phyloP scores from a whole-genome alignment of 2,888 invertebrate genomes.

The Psococerastis gibbosa region DNA sequence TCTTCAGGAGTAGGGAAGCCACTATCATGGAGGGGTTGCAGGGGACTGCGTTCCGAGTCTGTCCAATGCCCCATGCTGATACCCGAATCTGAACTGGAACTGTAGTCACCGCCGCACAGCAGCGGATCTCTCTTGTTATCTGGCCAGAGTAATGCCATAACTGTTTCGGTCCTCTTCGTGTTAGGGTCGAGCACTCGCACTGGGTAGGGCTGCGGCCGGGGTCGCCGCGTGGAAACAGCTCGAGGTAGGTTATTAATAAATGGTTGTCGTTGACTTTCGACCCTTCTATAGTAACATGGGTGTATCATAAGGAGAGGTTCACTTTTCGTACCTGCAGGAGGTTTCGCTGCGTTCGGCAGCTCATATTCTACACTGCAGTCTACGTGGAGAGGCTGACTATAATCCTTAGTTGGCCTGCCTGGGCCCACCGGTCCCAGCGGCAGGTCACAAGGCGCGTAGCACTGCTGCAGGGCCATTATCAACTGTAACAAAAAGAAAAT shows the following conservation, averaged over 20 bases:
- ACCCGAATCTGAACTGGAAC: constrained; percentile 17
- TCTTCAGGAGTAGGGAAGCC: constrained; percentile 1
- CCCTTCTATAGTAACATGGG: constrained; percentile 73
- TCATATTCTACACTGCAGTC: constrained; percentile 86
- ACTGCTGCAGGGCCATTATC: constrained; percentile 13
- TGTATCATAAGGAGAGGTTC: constrained; percentile 79
- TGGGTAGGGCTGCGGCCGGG: constrained; percentile 5
- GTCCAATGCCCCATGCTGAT: constrained; percentile 18
- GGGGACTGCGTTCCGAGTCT: constrained; percentile 17
- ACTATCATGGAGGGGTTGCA: neutral
- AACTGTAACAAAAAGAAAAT: neutral
- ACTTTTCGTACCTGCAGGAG: constrained; percentile 61
- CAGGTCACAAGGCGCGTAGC: constrained; percentile 7
- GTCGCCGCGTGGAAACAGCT: neutral
- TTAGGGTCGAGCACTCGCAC: constrained; percentile 7
- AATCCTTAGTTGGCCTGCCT: constrained; percentile 40
- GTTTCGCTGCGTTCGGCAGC: constrained; percentile 73
- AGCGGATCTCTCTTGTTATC: constrained; percentile 15
- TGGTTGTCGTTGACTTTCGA: constrained; percentile 62
- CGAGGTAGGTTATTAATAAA: constrained; percentile 64
- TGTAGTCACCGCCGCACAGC: constrained; percentile 16
- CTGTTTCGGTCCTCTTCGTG: neutral
- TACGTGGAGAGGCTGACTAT: constrained; percentile 70
- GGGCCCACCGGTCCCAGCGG: constrained; percentile 11
- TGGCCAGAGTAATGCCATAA: neutral